Evolutionary conservation across 2,797 vertebrate genomes (phyloP), one percentile per base, ranked within the genome.

Genomic region (Falco cherrug): DNA sequence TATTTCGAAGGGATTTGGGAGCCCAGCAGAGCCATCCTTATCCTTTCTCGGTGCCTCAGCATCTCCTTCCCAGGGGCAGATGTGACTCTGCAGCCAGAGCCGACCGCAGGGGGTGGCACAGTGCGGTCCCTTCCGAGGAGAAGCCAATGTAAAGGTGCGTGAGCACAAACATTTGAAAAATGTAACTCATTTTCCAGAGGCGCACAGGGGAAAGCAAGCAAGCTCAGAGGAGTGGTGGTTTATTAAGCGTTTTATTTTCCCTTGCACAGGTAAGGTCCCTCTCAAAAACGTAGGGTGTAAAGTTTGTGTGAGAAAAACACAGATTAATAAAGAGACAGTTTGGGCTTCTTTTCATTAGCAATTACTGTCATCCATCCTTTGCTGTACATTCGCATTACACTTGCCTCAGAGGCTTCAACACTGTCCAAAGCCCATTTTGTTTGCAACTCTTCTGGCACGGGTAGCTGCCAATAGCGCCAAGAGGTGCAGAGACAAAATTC

Each of bases 241-340:
- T 69, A 37, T 21, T 28, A 87, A 83, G 28, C 16, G 6, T 83
- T 95, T 97, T 97, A 95, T 94, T 97, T 83, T 68, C 63, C 57
- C 20, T 81, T 47, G 7, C 53, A 80, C 21, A 28, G 11, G 12
- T 73, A 64, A 88, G 16, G 56, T 77, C 93, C 92, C 96, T 95
- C 93, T 91, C 93, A 50, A 95, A 92, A 96, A 97, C 1, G 80
- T 79, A 96, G 94, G 88, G 93, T 31, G 7, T 37, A 51, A 83
- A 83, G 33, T 68, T 45, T 4, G 2, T 8, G 33, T 87, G 68
- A 93, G 35, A 65, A 74, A 60, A 87, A 28, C 60, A 70, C 45
- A 81, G 61, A 50, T 73, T 37, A 74, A 35, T 33, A 54, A 48
- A 39, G 74, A 92, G 26, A 39, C 0, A 0, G 19, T 64, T 80